A percentile compares a stretch with the other conserved stretches of the same genome.
Evolutionary conservation across 2,888 invertebrate genomes (phyloP).

Genomic region (Euzophera pinguis): DNA sequence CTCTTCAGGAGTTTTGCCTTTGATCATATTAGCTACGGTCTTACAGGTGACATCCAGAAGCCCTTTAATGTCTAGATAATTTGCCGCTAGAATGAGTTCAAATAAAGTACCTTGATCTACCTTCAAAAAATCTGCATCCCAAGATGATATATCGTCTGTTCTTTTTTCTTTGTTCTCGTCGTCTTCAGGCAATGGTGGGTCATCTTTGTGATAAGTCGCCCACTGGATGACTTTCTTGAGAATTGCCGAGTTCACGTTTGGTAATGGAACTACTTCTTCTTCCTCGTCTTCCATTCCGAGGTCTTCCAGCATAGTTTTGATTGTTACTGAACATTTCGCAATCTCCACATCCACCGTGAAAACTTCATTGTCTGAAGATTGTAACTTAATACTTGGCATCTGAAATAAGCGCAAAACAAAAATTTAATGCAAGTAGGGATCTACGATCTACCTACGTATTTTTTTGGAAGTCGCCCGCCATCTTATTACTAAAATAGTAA

Average conservation of each 20-base stretch:
- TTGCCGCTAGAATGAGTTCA: slow-evolving; percentile 97
- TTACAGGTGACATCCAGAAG: slow-evolving; percentile 98
- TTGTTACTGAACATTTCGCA: slow-evolving; percentile 98
- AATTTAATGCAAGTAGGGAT: too few species aligned
- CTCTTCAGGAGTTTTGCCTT: slow-evolving; percentile 98
- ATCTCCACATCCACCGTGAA: slow-evolving; percentile 98
- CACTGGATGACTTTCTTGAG: slow-evolving; percentile 95
- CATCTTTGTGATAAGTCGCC: slow-evolving; percentile 97
- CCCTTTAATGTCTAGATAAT: slow-evolving; percentile 97
- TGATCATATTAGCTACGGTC: slow-evolving; percentile 99
- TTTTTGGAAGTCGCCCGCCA: slow-evolving; percentile 29
- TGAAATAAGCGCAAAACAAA: slow-evolving; percentile 42
- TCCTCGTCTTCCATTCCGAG: slow-evolving; percentile 95
- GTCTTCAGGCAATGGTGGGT: slow-evolving; percentile 97
- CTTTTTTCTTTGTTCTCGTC: slow-evolving; percentile 98
- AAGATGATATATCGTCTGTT: slow-evolving; percentile 99
- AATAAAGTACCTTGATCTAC: slow-evolving; percentile 98
- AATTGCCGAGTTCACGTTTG: slow-evolving; percentile 98
- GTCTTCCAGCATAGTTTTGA: slow-evolving; percentile 99
- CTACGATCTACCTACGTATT: too few species aligned
- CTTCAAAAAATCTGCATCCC: slow-evolving; percentile 99
- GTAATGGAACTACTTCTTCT: slow-evolving; percentile 96
- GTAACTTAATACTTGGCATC: slow-evolving; percentile 97
- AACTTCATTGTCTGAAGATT: slow-evolving; percentile 96
- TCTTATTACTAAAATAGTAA: slow-evolving; percentile 24